Base-by-base conservation (phyloP, 2,888 invertebrate genomes). In the Ashinkailepas kermadecensis region DNA sequence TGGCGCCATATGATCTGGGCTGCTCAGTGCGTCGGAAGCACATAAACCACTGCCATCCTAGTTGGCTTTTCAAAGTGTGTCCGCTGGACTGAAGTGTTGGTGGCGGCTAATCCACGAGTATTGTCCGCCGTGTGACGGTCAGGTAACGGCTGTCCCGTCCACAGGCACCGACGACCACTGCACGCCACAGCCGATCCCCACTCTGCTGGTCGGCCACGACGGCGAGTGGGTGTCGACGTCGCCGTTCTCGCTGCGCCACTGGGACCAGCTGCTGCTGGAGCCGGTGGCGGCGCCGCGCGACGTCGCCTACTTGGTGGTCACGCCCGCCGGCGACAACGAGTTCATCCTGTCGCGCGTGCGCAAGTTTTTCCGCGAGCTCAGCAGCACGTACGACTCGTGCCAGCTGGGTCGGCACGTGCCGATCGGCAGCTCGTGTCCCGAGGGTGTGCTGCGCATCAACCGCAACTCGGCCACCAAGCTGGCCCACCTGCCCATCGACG, bases 191-290 rank as follows among this genome's bases (percentile, higher is more conserved):
- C 97, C 98, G 0, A 95, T 98, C 86, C 98, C 98, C 54, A 94
- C 95, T 9, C 90, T 98, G 79, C 92, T 97, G 82, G 96, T 97
- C 70, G 97, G 97, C 0, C 94, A 95, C 88, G 98, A 98, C 86
- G 93, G 95, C 86, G 98, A 99, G 87, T 96, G 97, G 95, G 89
- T 98, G 79, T 93, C 96, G 11, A 89, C 97, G 70, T 95, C 97
- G n/a, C 98, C 98, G 0, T 94, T 96, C 87, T 95, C 97, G 80
- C 90, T 98, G 74, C 93, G 94, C 83, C 96, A 95, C 87, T 99
- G 99, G 99, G 99, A 99, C 87, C 94, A 96, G 86, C 90, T 99
- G n/a, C 89, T 95, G n/a, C 89, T 99, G 18, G 98, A 99, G 87
- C 99, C 99, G 0, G 97, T 96, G 87, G 94, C 97, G n/a, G 95